A percentile compares a stretch with the other conserved stretches of the same genome.
phyloP scores from a whole-genome alignment of 1,140 invertebrate species.

The Tachypleus tridentatus region DNA sequence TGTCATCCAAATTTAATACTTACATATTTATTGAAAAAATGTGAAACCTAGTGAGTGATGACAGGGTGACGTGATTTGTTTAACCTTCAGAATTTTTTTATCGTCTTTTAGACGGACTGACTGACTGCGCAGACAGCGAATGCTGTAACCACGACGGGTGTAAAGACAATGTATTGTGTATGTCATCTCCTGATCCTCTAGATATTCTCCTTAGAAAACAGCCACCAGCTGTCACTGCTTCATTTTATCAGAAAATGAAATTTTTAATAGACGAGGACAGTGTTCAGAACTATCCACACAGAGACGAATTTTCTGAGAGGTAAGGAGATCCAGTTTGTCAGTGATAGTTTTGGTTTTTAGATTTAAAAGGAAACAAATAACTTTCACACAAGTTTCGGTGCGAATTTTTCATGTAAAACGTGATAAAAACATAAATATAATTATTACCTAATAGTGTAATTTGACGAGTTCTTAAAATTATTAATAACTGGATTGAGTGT shows the following conservation, averaged over 20 bases:
- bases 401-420: too few relatives aligned
- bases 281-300: conserved; percentile 88
- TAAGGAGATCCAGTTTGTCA: conserved; percentile 39
- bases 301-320: conserved; percentile 94
- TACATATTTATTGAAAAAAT: too few relatives aligned
- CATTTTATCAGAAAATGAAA: conserved; percentile 95
- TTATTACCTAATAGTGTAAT: too few relatives aligned
- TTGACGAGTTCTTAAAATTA: too few relatives aligned
- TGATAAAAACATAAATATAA: too few relatives aligned
- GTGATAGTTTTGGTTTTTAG: neutral
- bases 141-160: conserved; percentile 76
- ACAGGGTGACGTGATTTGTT: too few relatives aligned
- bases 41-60: too few relatives aligned
- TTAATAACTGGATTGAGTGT: too few relatives aligned
- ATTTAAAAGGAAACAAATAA: neutral
- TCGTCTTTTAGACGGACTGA: conserved; percentile 66
- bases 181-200: conserved; percentile 81
- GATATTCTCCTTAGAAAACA: conserved; percentile 87
- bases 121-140: conserved; percentile 95
- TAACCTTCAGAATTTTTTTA: too few relatives aligned
- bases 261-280: conserved; percentile 96
- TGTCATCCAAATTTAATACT: too few relatives aligned
- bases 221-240: conserved; percentile 86
- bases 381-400: too few relatives aligned
- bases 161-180: conserved; percentile 70